Evolutionary conservation across 2,797 vertebrate genomes (phyloP).

Genomic region (Masticophis lateralis): DNA sequence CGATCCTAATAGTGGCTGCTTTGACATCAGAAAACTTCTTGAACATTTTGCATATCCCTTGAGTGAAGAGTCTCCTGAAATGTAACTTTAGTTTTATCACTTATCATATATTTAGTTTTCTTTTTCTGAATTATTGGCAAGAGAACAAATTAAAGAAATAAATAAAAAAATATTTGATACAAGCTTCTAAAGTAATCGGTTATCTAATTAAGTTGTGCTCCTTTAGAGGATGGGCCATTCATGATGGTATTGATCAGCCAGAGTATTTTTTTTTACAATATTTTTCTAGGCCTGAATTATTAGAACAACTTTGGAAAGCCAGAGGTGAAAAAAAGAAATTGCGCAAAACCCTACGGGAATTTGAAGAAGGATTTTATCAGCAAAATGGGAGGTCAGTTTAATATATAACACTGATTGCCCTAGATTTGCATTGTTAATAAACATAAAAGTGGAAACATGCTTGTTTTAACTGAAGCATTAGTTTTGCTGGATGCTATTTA

Average conservation of each 20-base stretch:
- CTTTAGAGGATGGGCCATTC: neutral
- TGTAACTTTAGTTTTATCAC: neutral
- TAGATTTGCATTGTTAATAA: neutral
- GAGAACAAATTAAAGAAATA: neutral
- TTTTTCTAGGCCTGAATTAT: slow-evolving; percentile 88
- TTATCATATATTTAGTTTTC: neutral
- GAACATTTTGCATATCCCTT: neutral
- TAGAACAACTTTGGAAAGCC: slow-evolving; percentile 98
- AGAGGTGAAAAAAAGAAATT: slow-evolving; percentile 96
- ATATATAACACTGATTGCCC: neutral
- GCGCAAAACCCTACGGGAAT: slow-evolving; percentile 89
- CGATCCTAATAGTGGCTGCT: neutral
- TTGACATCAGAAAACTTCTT: neutral
- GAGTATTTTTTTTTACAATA: slow-evolving; percentile 36
- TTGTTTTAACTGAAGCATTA: neutral
- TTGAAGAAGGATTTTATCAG: slow-evolving; percentile 95
- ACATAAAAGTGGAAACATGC: neutral
- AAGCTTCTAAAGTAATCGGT: neutral
- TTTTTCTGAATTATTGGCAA: slow-evolving; percentile 16
- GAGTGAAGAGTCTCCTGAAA: neutral
- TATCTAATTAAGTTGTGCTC: neutral
- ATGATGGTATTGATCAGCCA: neutral
- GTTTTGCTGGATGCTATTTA: neutral
- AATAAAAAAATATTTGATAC: neutral
- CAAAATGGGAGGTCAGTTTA: slow-evolving; percentile 89